A percentile compares a stretch with the other conserved stretches of the same genome.
Conservation (phyloP, 2,888 invertebrate genomes). For the Leucozona laternaria region DNA sequence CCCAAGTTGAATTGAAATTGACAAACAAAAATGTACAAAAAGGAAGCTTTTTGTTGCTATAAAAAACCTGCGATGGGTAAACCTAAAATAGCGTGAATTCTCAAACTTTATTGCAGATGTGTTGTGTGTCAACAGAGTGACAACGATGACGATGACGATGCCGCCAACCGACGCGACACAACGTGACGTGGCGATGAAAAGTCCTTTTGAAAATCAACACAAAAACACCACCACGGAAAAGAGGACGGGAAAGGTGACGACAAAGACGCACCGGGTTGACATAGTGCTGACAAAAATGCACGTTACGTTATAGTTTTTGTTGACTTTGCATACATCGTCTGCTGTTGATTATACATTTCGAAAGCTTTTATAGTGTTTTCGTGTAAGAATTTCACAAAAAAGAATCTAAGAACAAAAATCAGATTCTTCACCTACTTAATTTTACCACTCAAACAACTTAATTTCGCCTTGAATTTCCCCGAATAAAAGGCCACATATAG, state of each 20-base stretch:
- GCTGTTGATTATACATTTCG: neutral
- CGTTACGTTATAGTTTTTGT: conserved; percentile 1
- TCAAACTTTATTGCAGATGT: conserved; percentile 12
- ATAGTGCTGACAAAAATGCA: conserved; percentile 1
- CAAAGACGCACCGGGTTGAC: neutral
- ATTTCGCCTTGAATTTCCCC: neutral
- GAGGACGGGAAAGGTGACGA: neutral
- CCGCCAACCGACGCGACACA: neutral
- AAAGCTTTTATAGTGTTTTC: conserved; percentile 4
- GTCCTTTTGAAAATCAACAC: conserved; percentile 10
- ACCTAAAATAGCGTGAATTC: conserved; percentile 23
- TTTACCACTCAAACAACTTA: neutral
- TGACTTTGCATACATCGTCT: conserved; percentile 19
- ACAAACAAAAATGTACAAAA: neutral
- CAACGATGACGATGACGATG: neutral
- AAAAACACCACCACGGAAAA: conserved; percentile 2
- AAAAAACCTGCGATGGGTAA: conserved; percentile 7
- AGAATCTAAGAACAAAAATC: neutral
- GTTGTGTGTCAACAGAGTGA: conserved; percentile 14
- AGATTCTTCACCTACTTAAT: neutral
- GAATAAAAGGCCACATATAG: neutral
- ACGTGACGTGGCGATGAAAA: too few relatives aligned
- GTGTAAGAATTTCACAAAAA: neutral
- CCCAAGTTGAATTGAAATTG: neutral
- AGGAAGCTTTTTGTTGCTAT: neutral